Evolutionary conservation across 1,140 invertebrate genomes (phyloP).

Genomic region (Trichomalopsis sarcophagae): DNA sequence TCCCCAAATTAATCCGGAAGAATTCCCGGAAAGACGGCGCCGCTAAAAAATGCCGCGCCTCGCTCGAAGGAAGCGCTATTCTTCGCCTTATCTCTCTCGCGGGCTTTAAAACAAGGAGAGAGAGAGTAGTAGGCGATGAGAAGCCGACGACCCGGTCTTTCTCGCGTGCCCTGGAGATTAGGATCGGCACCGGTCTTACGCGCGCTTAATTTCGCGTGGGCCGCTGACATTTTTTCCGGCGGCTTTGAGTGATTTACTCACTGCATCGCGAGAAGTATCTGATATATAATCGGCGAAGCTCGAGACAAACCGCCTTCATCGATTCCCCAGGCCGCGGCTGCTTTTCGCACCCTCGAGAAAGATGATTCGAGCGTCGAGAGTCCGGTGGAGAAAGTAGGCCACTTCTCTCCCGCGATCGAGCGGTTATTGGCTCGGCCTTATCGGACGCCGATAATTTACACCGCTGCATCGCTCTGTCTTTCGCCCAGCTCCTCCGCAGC

Average conservation of each 20-base stretch:
- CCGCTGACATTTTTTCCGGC: neutral
- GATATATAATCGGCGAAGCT: neutral
- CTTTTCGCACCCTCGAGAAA: neutral
- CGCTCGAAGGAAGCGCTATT: neutral
- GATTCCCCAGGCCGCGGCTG: neutral
- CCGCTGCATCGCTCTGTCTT: neutral
- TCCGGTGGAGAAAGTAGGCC: constrained; percentile 21
- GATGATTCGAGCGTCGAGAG: constrained; percentile 5
- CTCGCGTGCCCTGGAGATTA: neutral
- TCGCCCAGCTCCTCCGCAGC: neutral
- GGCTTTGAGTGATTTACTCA: neutral
- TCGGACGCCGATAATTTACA: constrained; percentile 44
- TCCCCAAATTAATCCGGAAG: constrained; percentile 32
- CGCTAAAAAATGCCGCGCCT: neutral
- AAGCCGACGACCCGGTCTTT: neutral
- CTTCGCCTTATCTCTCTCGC: neutral
- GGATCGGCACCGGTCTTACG: neutral
- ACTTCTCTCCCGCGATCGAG: neutral
- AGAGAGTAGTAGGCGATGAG: neutral
- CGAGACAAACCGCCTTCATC: neutral
- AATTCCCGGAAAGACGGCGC: neutral
- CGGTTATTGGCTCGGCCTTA: constrained; percentile 40
- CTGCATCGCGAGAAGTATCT: too few relatives aligned
- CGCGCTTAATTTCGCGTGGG: neutral
- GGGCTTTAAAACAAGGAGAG: neutral